Evolutionary conservation across 2,888 invertebrate genomes (phyloP).

Genomic region (Hemaris fuciformis): DNA sequence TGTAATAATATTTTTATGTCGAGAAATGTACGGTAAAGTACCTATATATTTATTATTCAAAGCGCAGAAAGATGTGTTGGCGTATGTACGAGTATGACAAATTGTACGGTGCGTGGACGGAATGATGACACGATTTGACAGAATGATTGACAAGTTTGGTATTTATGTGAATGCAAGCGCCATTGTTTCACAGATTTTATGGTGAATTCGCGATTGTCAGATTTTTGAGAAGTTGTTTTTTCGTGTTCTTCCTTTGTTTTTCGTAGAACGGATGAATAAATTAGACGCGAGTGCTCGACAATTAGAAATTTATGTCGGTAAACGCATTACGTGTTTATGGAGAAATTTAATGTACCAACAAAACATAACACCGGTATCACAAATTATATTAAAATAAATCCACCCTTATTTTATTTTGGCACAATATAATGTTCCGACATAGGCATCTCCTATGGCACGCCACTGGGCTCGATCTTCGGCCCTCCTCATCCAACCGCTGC

Average conservation of each 20-base stretch:
- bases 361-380: too few species aligned
- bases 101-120: constrained; percentile 11
- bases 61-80: constrained; percentile 11
- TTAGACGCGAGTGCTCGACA: too few species aligned
- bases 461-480: too few species aligned
- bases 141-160: constrained; percentile 21
- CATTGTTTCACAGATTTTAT: constrained; percentile 23
- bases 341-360: too few species aligned
- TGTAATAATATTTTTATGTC: not conserved
- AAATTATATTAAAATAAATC: too few species aligned
- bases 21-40: not conserved
- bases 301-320: too few species aligned
- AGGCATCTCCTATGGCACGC: too few species aligned
- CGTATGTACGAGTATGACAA: constrained; percentile 19
- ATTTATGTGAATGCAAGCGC: constrained; percentile 31
- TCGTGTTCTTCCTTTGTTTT: not conserved
- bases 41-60: constrained; percentile 13
- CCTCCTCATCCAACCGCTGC: too few species aligned
- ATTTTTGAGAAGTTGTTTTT: not conserved
- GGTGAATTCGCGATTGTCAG: constrained; percentile 22
- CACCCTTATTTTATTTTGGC: too few species aligned
- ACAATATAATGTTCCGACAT: too few species aligned
- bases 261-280: too few species aligned
- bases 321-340: too few species aligned
- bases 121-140: constrained; percentile 10